Evolutionary conservation across 2,797 vertebrate genomes (phyloP).

Genomic region (Adelosebastes latens): DNA sequence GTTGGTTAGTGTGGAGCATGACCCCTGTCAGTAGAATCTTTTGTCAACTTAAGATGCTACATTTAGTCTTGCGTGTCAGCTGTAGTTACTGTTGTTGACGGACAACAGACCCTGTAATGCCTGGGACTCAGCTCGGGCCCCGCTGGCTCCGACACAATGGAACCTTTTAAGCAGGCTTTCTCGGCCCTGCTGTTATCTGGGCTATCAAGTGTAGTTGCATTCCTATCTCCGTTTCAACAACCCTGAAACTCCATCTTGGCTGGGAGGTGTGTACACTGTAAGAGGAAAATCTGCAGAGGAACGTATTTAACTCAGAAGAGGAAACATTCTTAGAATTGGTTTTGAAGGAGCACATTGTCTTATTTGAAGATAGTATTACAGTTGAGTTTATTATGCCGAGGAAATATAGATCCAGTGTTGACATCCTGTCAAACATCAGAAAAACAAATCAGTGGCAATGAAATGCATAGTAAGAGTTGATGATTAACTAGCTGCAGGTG

Average conservation of each 20-base stretch:
- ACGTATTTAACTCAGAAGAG: slow-evolving; percentile 3
- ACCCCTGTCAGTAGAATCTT: not conserved
- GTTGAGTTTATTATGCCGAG: not conserved
- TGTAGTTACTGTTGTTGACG: slow-evolving; percentile 63
- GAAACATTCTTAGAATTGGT: slow-evolving; percentile 2
- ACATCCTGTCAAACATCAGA: not conserved
- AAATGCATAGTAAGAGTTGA: slow-evolving; percentile 32
- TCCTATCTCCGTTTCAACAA: slow-evolving; percentile 78
- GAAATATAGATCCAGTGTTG: not conserved
- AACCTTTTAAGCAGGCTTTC: slow-evolving; percentile 77
- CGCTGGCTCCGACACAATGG: slow-evolving; percentile 76
- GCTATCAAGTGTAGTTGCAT: slow-evolving; percentile 85
- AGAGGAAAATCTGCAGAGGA: slow-evolving; percentile 32
- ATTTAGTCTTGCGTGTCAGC: slow-evolving; percentile 57
- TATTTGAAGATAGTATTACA: not conserved
- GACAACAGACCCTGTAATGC: slow-evolving; percentile 59
- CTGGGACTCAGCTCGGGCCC: slow-evolving; percentile 54
- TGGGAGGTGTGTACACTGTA: slow-evolving; percentile 45
- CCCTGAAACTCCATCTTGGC: slow-evolving; percentile 73
- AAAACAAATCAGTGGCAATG: not conserved
- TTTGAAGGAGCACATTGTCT: not conserved
- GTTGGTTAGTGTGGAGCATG: not conserved
- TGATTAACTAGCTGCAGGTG: slow-evolving; percentile 47
- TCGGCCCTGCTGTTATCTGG: slow-evolving; percentile 80
- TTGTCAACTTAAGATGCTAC: slow-evolving; percentile 35